Percentiles rank a stretch among this genome's conserved stretches.
These are phyloP conservation scores for Chymomyza fuscimana DNA, from an alignment of 2,888 invertebrate species.

Conservation along the genomic window DNA sequence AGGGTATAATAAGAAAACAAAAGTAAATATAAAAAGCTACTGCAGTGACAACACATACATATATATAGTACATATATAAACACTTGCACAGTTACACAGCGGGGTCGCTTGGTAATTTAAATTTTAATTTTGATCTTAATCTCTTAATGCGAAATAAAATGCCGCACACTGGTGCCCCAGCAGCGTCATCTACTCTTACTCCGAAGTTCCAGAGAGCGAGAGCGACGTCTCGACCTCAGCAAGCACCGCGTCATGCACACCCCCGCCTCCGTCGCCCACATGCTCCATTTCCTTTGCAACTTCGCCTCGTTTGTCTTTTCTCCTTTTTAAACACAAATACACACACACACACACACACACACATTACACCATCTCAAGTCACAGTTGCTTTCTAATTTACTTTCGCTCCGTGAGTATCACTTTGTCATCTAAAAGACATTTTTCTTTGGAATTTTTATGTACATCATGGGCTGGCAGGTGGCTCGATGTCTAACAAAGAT, in stretches of 20 bases:
- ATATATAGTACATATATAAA: neutral
- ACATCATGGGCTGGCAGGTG: neutral
- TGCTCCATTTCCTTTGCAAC: neutral
- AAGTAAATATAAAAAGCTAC: slow-evolving; percentile 36
- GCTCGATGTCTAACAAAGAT: neutral
- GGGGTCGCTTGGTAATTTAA: slow-evolving; percentile 76
- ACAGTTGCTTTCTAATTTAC: slow-evolving; percentile 60
- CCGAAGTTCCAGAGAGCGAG: no score
- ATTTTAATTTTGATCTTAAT: slow-evolving; percentile 80
- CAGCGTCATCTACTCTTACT: slow-evolving; percentile 10
- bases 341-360: neutral
- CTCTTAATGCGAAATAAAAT: slow-evolving; percentile 80
- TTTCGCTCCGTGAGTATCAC: slow-evolving; percentile 34
- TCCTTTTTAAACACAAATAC: neutral
- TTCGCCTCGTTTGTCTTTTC: neutral
- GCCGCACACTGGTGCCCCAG: slow-evolving; percentile 77
- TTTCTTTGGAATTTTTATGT: neutral
- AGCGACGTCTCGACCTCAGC: slow-evolving; percentile 27
- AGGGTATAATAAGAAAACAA: slow-evolving; percentile 18
- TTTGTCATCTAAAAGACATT: slow-evolving; percentile 19
- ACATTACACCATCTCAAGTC: slow-evolving; percentile 24
- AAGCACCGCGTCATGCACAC: slow-evolving; percentile 37
- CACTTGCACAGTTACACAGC: slow-evolving; percentile 27
- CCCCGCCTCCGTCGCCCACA: neutral
- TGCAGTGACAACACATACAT: slow-evolving; percentile 4